Percentiles rank a stretch among this genome's conserved stretches.
These are phyloP conservation scores for Drosophila willistoni DNA, from an alignment of 1,140 invertebrate species.

Conservation along the genomic window DNA sequence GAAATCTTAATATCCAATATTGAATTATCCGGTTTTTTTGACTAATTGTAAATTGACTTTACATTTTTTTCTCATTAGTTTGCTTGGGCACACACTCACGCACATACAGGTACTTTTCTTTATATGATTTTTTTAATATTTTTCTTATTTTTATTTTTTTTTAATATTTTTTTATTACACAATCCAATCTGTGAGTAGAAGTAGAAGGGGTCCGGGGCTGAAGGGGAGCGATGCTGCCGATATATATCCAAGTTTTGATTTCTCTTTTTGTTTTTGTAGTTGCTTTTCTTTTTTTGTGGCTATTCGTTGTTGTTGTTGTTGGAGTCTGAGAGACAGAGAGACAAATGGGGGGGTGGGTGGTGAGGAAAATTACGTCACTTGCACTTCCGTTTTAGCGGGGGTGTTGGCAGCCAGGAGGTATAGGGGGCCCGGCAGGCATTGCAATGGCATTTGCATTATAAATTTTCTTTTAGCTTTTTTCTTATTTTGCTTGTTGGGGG, in stretches of 20 bases:
- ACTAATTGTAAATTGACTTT: no score
- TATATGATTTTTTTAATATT: conserved; percentile 36
- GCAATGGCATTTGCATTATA: conserved; percentile 52
- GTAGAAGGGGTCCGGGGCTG: conserved; percentile 10
- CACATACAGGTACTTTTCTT: conserved; percentile 7
- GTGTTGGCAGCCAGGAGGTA: conserved; percentile 25
- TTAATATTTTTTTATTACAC: conserved; percentile 57
- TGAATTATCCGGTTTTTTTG: neutral
- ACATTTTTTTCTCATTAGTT: neutral
- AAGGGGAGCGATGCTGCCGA: neutral
- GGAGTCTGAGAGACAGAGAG: conserved; percentile 26
- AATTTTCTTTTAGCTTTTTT: conserved; percentile 10
- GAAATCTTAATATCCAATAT: neutral
- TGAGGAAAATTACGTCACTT: conserved; percentile 73
- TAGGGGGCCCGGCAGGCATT: conserved; percentile 31
- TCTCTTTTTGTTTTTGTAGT: conserved; percentile 2
- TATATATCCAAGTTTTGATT: neutral
- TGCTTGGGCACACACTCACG: conserved; percentile 2
- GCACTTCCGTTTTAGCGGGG: conserved; percentile 68
- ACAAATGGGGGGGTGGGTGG: neutral
- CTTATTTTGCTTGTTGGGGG: neutral
- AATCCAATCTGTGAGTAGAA: conserved; percentile 37
- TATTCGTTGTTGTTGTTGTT: conserved; percentile 29
- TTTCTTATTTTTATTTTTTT: conserved; percentile 28
- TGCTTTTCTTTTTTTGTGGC: conserved; percentile 23